These are phyloP conservation scores for Halictus quadricinctus DNA, from an alignment of 2,888 invertebrate genomes.

Conservation along the genomic window DNA sequence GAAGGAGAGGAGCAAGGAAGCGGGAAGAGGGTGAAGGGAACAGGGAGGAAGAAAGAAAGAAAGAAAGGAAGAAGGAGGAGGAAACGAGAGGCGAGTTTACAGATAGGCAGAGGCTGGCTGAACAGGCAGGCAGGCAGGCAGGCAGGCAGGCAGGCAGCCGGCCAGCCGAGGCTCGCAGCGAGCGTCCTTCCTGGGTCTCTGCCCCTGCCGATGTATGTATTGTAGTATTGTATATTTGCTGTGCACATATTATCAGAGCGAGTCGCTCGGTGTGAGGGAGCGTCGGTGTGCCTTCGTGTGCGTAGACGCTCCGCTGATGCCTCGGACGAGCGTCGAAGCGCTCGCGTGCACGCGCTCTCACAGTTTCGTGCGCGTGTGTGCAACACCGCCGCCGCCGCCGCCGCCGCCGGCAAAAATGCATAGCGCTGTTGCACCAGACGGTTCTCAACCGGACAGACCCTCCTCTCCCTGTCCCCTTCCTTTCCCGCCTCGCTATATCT, in stretches of 20 bases:
- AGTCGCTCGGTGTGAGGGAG: constrained; percentile 57
- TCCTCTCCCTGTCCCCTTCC: not conserved
- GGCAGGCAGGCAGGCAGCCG: constrained; percentile 56
- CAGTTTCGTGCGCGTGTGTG: constrained; percentile 37
- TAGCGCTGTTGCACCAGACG: constrained; percentile 75
- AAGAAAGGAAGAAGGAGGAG: constrained; percentile 32
- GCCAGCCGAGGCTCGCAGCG: constrained; percentile 65
- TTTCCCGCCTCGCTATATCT: not conserved
- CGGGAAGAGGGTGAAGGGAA: not conserved
- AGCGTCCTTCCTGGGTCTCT: constrained; percentile 82
- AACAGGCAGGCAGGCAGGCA: constrained; percentile 45
- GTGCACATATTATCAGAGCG: constrained; percentile 77
- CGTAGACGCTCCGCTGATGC: constrained; percentile 2
- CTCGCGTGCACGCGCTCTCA: not conserved
- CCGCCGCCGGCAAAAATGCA: constrained; percentile 79
- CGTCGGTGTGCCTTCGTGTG: constrained; percentile 43
- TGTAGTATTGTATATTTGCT: constrained; percentile 78
- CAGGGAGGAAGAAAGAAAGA: constrained; percentile 3
- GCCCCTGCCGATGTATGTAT: constrained; percentile 77
- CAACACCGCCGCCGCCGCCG: constrained; percentile 60
- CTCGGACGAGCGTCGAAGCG: not conserved
- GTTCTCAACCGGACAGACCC: constrained; percentile 78
- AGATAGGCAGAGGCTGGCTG: constrained; percentile 66
- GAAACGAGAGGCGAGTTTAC: constrained; percentile 64
- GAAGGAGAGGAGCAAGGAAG: constrained; percentile 4